These are phyloP conservation scores for Lamellibrachia satsuma DNA, from an alignment of 2,888 invertebrate genomes.

Conservation along the genomic window DNA sequence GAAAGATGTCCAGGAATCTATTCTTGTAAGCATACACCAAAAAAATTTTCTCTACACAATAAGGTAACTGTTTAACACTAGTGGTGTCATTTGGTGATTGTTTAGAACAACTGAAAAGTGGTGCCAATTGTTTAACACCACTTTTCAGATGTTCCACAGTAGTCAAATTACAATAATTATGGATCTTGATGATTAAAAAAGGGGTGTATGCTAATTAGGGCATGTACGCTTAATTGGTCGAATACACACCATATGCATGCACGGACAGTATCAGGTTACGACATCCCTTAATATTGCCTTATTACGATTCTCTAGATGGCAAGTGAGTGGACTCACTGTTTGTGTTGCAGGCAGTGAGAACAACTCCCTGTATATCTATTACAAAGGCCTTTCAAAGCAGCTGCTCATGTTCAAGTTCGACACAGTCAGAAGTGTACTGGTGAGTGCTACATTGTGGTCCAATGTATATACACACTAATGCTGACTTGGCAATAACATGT, in stretches of 20 bases:
- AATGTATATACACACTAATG: not conserved
- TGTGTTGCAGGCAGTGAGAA: conserved; percentile 78
- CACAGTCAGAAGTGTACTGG: conserved; percentile 76
- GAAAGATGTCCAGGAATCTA: no score
- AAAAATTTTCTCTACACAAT: no score
- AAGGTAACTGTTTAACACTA: no score
- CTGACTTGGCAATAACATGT: not conserved
- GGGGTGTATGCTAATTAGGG: no score
- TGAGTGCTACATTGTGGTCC: not conserved
- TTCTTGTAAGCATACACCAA: no score
- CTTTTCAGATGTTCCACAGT: no score
- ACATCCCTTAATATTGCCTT: not conserved
- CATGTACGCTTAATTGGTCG: no score
- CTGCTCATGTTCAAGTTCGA: conserved; percentile 88
- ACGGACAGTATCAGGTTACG: not conserved
- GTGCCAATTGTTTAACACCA: no score
- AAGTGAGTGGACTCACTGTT: not conserved
- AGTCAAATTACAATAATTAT: no score
- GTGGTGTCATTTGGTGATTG: no score
- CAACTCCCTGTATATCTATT: conserved; percentile 90
- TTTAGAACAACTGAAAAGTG: no score
- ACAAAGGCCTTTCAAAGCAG: conserved; percentile 86
- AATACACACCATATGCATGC: not conserved
- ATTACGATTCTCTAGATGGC: not conserved
- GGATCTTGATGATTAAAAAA: no score